Evolutionary conservation across 1,140 invertebrate genomes (phyloP).

Genomic region (Sitobion miscanthi): DNA sequence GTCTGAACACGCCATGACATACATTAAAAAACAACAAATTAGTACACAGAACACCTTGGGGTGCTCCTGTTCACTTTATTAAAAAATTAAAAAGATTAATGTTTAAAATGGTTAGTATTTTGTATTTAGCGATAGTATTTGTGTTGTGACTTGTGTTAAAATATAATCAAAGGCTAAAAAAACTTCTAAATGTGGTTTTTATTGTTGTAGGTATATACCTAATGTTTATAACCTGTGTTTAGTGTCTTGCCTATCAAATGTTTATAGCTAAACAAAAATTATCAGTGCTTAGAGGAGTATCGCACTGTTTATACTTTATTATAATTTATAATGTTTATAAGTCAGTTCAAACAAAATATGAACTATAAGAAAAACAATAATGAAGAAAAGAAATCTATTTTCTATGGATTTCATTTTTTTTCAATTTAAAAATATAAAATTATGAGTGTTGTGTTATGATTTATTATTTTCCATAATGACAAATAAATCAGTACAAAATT

Average conservation of each 20-base stretch:
- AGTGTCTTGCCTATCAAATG: not conserved
- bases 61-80: not conserved
- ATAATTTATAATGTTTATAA: not conserved
- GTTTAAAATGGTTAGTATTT: too few relatives aligned
- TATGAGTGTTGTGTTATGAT: too few relatives aligned
- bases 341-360: not conserved
- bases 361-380: not conserved
- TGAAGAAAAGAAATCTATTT: too few relatives aligned
- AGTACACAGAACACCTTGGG: too few relatives aligned
- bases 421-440: too few relatives aligned
- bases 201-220: not conserved
- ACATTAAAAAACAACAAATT: too few relatives aligned
- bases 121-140: not conserved
- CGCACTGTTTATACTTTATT: not conserved
- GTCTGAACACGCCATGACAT: too few relatives aligned
- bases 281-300: not conserved
- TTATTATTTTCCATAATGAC: not conserved
- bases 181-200: not conserved
- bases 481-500: not conserved
- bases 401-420: too few relatives aligned
- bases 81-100: too few relatives aligned
- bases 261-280: not conserved
- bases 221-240: not conserved
- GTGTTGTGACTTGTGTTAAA: not conserved
- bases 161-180: not conserved